Evolutionary conservation across 2,888 invertebrate species (phyloP), one percentile per base, ranked within the genome.

Genomic region (Drosophila gaucha): DNA sequence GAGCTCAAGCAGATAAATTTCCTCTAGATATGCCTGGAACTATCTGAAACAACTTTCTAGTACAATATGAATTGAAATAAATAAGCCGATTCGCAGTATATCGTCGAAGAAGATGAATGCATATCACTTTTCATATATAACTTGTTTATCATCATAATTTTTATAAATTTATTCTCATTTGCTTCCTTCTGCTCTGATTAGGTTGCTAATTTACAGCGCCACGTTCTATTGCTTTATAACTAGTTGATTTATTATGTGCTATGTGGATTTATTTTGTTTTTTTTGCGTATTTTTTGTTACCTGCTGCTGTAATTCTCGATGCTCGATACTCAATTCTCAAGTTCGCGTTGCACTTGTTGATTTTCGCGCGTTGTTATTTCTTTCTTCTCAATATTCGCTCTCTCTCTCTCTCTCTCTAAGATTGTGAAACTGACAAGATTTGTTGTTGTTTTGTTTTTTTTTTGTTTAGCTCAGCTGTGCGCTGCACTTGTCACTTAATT

Each of bases 261-360:
- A 6, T 14, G 22, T 14, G 24, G 14, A 4, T 24, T 22, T n/a
- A 3, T 38, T 22, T 38, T 22, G 0, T 28, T 28, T 1, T 28
- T 24, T 18, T 41, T 12, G 31, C 52, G 10, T 49, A 46, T 9
- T 14, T 49, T 12, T 39, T 38, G 9, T 39, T 70, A 54, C 44
- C 52, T 62, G 44, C 24, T 46, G 36, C 31, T 22, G 33, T 10
- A 33, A 46, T 14, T 58, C 47, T 14, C 22, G 12, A 24, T 12
- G 22, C 30, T 46, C 46, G 31, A 31, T 33, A 26, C 20, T n/a
- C n/a, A n/a, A n/a, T 50, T 62, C 41, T 47, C 47, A 68, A 71
- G 65, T 56, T 51, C 31, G 64, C 20, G 49, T 6, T 55, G 67
- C 56, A 67, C 52, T 58, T 55, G 54, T 36, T 38, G 44, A 51